Percentiles rank a stretch among this genome's conserved stretches.
Conservation (phyloP, 2,113 vertebrate species). For the Macquaria ambigua region DNA sequence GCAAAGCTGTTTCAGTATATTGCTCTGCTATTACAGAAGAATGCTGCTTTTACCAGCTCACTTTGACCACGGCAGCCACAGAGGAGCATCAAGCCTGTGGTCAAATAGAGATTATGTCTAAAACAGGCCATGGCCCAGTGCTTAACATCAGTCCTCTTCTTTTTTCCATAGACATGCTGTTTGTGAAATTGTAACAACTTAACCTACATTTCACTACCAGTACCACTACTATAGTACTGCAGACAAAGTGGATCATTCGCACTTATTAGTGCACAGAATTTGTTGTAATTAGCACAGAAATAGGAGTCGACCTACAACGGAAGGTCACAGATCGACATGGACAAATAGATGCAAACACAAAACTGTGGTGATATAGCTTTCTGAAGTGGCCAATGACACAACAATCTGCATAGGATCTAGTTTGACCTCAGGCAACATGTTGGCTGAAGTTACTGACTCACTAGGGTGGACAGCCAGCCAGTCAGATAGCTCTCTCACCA, state of each 20-base stretch:
- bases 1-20: slow-evolving; percentile 57
- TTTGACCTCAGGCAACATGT: slow-evolving; percentile 29
- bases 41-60: slow-evolving; percentile 57
- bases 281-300: not conserved
- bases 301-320: not conserved
- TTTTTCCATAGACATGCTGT: slow-evolving; percentile 12
- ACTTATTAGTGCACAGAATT: not conserved
- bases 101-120: slow-evolving; percentile 69
- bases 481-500: not conserved
- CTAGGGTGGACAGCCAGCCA: not conserved
- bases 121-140: slow-evolving; percentile 50
- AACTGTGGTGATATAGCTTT: not conserved
- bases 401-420: slow-evolving; percentile 6
- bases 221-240: slow-evolving; percentile 8
- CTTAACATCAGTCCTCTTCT: slow-evolving; percentile 34
- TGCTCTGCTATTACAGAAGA: slow-evolving; percentile 55
- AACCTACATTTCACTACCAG: slow-evolving; percentile 14
- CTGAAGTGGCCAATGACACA: not conserved
- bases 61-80: slow-evolving; percentile 59
- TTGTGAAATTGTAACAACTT: slow-evolving; percentile 19
- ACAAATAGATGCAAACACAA: not conserved
- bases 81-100: slow-evolving; percentile 65
- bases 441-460: slow-evolving; percentile 42
- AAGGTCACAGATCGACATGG: not conserved
- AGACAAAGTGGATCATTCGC: not conserved